Conservation (phyloP, 1,140 invertebrate species). For the Plectrocnemia conspersa region DNA sequence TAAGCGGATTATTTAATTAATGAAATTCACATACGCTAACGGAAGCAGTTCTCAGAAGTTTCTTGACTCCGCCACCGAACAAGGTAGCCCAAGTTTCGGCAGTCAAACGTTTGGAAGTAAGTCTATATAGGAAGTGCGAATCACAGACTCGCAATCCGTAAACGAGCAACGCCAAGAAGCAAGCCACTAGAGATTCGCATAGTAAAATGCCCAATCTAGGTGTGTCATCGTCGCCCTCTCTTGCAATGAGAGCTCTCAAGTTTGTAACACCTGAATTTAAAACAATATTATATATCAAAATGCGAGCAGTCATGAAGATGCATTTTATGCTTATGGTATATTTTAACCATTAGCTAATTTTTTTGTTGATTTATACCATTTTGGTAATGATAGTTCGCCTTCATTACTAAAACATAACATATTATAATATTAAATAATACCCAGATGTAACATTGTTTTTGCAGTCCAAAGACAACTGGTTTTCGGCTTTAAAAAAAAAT, state of each 20-base stretch:
- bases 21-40: constrained; percentile 20
- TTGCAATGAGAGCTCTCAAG: constrained; percentile 78
- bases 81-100: constrained; percentile 78
- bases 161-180: constrained; percentile 86
- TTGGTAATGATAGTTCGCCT: no score
- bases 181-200: constrained; percentile 88
- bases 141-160: constrained; percentile 94
- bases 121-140: constrained; percentile 83
- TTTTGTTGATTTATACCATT: no score
- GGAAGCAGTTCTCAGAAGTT: constrained; percentile 74
- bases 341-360: no score
- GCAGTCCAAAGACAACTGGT: no score
- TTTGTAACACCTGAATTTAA: constrained; percentile 86
- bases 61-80: constrained; percentile 93
- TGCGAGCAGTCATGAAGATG: no score
- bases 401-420: no score
- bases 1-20: constrained; percentile 3
- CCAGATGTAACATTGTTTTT: no score
- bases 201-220: constrained; percentile 88
- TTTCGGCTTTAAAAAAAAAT: no score
- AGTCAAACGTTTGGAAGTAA: constrained; percentile 80
- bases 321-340: no score
- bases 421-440: no score
- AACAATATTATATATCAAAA: no score
- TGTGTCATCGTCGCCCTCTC: constrained; percentile 95